Conservation (phyloP, 1,140 invertebrate genomes). For the Sarcophaga peregrina region DNA sequence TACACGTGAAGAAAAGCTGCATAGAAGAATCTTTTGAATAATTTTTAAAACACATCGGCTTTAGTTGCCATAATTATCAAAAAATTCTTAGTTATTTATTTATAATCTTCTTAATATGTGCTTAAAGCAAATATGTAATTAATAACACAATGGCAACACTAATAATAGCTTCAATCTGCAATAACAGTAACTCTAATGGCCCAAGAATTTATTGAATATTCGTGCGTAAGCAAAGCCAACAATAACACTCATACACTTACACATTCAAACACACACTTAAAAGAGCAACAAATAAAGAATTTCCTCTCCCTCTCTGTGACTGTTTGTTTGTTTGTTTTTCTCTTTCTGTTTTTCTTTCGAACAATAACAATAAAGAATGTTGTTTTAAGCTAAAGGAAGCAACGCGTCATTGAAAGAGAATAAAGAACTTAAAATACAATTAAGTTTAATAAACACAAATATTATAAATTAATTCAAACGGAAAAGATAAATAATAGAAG, state of each 20-base stretch:
- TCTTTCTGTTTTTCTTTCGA: not conserved
- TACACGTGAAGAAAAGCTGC: no score
- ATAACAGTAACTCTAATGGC: not conserved
- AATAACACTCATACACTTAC: no score
- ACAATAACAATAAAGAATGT: not conserved
- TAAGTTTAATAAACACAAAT: conserved; percentile 7
- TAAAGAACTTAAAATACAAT: conserved; percentile 9
- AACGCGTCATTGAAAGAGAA: not conserved
- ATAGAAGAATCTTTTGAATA: no score
- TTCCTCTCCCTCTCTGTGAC: no score
- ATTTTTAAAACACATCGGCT: no score
- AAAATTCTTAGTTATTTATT: no score
- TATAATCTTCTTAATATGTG: no score
- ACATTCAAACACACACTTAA: not conserved
- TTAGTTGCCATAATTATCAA: no score
- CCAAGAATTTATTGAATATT: not conserved
- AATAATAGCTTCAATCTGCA: no score
- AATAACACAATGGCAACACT: no score
- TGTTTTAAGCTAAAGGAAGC: no score
- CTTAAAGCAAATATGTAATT: no score
- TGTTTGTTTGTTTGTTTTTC: not conserved
- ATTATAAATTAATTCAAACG: not conserved
- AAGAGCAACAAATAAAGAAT: not conserved
- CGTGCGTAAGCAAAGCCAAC: not conserved
- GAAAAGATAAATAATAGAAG: not conserved